phyloP scores from a whole-genome alignment of 2,888 invertebrate genomes.

The Chloromyia formosa region DNA sequence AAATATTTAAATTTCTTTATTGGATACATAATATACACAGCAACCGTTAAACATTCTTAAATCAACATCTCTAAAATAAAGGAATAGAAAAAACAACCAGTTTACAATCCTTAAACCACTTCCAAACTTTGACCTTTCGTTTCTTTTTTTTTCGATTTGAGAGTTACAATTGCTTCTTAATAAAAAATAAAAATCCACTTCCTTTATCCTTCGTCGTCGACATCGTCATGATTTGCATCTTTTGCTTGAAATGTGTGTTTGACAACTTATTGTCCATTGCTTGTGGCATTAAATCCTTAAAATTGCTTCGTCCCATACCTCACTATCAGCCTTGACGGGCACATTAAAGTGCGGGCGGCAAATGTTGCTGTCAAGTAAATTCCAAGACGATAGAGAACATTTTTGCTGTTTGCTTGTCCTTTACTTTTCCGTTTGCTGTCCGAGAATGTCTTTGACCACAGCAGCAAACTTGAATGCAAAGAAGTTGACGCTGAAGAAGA shows the following conservation, averaged over 20 bases:
- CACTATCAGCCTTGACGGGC: background rate
- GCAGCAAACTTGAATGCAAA: background rate
- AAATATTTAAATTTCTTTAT: slow-evolving; percentile 29
- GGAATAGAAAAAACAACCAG: background rate
- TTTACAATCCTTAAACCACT: background rate
- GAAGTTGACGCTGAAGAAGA: slow-evolving; percentile 37
- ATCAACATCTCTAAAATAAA: slow-evolving; percentile 1
- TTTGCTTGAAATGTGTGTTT: slow-evolving; percentile 3
- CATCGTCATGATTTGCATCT: background rate
- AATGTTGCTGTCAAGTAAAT: background rate
- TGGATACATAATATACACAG: slow-evolving; percentile 14
- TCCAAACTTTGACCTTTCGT: slow-evolving; percentile 7
- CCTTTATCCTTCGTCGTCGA: background rate
- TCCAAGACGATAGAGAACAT: slow-evolving; percentile 30
- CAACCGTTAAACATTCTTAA: slow-evolving; percentile 19
- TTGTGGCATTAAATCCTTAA: slow-evolving; percentile 12
- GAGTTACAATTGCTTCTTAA: slow-evolving; percentile 7
- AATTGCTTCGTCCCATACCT: background rate
- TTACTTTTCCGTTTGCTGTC: slow-evolving; percentile 20
- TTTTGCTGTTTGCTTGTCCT: background rate
- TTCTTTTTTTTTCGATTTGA: background rate
- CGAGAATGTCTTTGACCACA: slow-evolving; percentile 23
- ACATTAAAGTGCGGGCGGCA: slow-evolving; percentile 18
- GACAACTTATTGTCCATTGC: slow-evolving; percentile 21
- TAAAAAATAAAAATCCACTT: background rate